Conservation (phyloP, 2,888 invertebrate genomes). For the Nasonia oneida region DNA sequence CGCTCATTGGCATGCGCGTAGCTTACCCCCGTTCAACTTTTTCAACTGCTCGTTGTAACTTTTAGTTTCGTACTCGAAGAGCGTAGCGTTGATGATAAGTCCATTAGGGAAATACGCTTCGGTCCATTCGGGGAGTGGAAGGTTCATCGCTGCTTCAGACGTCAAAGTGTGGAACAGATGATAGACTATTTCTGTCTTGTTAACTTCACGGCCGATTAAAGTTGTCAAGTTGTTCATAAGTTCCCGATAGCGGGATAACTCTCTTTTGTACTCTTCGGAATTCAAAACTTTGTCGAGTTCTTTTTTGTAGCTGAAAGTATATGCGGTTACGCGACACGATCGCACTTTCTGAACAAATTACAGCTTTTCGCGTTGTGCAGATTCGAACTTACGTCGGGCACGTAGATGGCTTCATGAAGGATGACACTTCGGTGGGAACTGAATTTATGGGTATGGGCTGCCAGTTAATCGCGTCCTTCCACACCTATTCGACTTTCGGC, state of each 20-base stretch:
- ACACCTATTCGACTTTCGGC: constrained; percentile 74
- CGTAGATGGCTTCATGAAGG: neutral
- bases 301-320: constrained; percentile 12
- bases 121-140: constrained; percentile 45
- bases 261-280: constrained; percentile 18
- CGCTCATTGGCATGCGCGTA: neutral
- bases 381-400: neutral
- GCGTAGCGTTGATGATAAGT: neutral
- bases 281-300: neutral
- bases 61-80: constrained; percentile 14
- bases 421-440: neutral
- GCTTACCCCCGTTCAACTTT: constrained; percentile 44
- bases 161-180: constrained; percentile 34
- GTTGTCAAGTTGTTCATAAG: constrained; percentile 37
- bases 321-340: neutral
- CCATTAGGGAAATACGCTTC: constrained; percentile 40
- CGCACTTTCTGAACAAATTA: neutral
- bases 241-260: neutral
- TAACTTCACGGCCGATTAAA: constrained; percentile 34
- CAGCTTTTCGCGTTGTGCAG: neutral
- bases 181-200: neutral
- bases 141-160: constrained; percentile 7
- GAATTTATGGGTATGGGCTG: neutral
- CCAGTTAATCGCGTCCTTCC: neutral
- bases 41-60: constrained; percentile 17